phyloP scores from a whole-genome alignment of 2,113 vertebrate genomes.

The Urocynchramus pylzowi region DNA sequence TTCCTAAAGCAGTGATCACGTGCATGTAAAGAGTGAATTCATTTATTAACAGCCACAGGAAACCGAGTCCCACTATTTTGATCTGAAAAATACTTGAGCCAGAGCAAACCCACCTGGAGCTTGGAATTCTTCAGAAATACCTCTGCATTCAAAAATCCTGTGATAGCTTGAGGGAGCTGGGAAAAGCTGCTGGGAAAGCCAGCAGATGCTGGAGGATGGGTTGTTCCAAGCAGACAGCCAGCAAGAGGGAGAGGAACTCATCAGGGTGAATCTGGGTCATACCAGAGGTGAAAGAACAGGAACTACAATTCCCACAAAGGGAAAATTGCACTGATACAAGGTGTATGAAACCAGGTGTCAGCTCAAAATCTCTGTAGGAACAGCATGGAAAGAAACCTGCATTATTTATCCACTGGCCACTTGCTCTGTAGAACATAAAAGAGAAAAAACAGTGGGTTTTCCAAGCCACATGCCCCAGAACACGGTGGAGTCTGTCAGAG shows the following conservation, averaged over 20 bases:
- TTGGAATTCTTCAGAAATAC: background rate
- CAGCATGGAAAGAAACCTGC: background rate
- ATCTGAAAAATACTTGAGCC: background rate
- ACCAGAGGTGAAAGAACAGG: background rate
- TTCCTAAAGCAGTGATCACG: background rate
- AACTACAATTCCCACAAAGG: background rate
- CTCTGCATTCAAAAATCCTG: background rate
- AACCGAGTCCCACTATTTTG: background rate
- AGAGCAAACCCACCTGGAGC: background rate
- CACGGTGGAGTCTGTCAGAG: accelerated
- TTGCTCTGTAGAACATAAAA: background rate
- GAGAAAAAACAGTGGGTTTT: background rate
- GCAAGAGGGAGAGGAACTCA: background rate
- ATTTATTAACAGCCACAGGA: background rate
- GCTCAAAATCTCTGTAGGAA: background rate
- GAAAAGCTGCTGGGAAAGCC: background rate
- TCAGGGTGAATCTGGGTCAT: background rate
- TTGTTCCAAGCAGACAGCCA: background rate
- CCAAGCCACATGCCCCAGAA: background rate
- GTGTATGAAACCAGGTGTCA: background rate
- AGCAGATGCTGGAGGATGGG: background rate
- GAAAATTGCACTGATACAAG: background rate
- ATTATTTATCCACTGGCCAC: background rate
- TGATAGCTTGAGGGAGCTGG: background rate
- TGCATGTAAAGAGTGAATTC: background rate